phyloP scores from a whole-genome alignment of 2,888 invertebrate species.

The Drosophila paranaensis region DNA sequence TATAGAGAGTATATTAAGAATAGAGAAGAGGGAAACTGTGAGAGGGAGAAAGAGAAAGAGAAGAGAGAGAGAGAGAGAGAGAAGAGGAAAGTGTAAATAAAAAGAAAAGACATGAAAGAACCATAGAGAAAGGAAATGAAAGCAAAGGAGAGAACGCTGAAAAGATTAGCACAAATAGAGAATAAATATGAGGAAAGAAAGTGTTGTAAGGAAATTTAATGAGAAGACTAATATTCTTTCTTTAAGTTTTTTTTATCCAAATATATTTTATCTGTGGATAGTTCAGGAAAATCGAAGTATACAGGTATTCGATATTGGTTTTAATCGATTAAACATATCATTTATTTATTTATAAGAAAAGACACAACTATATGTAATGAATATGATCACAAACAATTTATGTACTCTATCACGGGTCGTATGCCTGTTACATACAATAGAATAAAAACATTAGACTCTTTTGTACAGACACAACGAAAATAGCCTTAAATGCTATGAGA shows the following conservation, averaged over 20 bases:
- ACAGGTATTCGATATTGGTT: not conserved
- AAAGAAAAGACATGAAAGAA: not conserved
- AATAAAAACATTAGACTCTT: not conserved
- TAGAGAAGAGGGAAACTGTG: not conserved
- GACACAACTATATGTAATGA: too few relatives aligned
- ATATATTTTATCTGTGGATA: not conserved
- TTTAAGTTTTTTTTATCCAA: not conserved
- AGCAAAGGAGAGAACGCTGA: not conserved
- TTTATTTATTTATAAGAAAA: too few relatives aligned
- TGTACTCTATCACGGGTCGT: not conserved
- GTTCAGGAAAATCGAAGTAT: not conserved
- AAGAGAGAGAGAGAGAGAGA: not conserved
- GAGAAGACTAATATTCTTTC: not conserved
- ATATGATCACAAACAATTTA: constrained; percentile 61
- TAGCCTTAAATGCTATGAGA: constrained; percentile 19
- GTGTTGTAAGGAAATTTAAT: not conserved
- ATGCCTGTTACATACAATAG: not conserved
- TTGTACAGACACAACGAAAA: not conserved
- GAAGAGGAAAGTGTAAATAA: not conserved
- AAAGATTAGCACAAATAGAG: not conserved
- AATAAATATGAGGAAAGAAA: too few relatives aligned
- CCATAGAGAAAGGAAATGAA: not conserved
- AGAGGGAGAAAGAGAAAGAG: not conserved
- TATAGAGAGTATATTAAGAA: too few relatives aligned
- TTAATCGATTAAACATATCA: too few relatives aligned